phyloP scores from a whole-genome alignment of 2,113 vertebrate species.

The Gymnorhina tibicen region DNA sequence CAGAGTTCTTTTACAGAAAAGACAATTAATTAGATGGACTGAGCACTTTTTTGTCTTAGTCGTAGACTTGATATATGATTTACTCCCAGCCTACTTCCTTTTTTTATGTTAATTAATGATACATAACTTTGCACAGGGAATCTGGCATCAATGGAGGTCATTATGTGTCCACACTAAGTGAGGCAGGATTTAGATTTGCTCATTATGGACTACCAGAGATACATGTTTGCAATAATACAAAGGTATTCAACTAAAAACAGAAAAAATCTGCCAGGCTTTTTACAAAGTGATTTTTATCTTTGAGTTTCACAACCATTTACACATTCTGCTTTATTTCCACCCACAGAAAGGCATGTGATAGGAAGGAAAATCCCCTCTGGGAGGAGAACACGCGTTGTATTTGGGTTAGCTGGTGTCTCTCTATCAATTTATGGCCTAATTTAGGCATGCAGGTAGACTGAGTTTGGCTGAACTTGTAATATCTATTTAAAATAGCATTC shows the following conservation, averaged over 20 bases:
- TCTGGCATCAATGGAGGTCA: not conserved
- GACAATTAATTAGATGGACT: not conserved
- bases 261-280: not conserved
- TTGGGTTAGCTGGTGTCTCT: not conserved
- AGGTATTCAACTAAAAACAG: not conserved
- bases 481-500: not conserved
- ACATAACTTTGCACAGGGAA: not conserved
- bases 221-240: not conserved
- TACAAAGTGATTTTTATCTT: not conserved
- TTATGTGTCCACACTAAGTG: not conserved
- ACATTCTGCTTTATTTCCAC: not conserved
- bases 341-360: not conserved
- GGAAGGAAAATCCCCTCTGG: not conserved
- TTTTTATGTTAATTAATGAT: not conserved
- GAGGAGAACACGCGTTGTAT: fast-evolving
- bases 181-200: not conserved
- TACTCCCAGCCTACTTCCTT: not conserved
- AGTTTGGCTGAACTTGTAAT: not conserved
- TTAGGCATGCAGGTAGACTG: not conserved
- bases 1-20: not conserved
- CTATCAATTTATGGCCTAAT: not conserved
- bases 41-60: not conserved
- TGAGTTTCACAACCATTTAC: not conserved
- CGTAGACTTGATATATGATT: not conserved
- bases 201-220: not conserved